Conservation (phyloP, 2,113 vertebrate species). For the Platichthys stellatus region DNA sequence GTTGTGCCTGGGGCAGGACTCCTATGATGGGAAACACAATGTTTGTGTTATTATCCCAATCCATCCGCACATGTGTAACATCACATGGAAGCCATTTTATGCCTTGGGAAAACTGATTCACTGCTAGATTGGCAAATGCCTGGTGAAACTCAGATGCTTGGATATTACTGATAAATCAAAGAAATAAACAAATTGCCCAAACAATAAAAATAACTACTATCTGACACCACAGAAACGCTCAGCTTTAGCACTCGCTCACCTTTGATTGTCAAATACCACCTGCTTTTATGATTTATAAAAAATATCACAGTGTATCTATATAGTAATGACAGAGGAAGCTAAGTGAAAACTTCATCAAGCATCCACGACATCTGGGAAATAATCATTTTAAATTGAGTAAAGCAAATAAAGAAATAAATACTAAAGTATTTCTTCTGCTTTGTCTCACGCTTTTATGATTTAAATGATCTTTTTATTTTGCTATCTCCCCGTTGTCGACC, state of each 20-base stretch:
- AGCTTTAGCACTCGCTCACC: neutral
- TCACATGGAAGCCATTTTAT: neutral
- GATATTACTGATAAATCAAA: no score
- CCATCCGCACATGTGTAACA: neutral
- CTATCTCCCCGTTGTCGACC: neutral
- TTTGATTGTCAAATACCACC: neutral
- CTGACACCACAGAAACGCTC: no score
- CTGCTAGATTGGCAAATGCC: no score
- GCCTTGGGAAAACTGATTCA: neutral
- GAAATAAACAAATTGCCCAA: no score
- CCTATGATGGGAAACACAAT: slow-evolving; percentile 39
- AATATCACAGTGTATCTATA: no score
- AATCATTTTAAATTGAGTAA: neutral
- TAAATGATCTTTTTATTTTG: neutral
- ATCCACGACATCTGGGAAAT: neutral
- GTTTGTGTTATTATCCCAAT: neutral
- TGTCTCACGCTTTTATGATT: neutral
- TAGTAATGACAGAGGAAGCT: neutral
- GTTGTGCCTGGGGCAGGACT: slow-evolving; percentile 19
- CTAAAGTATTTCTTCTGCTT: no score
- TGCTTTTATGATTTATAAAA: neutral
- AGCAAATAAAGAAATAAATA: no score
- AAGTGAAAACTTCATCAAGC: neutral
- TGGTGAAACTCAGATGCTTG: no score
- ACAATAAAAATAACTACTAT: no score